A percentile compares a stretch with the other conserved stretches of the same genome.
Evolutionary conservation across 2,888 invertebrate genomes (phyloP).

Genomic region (Trachelus iudaicus): DNA sequence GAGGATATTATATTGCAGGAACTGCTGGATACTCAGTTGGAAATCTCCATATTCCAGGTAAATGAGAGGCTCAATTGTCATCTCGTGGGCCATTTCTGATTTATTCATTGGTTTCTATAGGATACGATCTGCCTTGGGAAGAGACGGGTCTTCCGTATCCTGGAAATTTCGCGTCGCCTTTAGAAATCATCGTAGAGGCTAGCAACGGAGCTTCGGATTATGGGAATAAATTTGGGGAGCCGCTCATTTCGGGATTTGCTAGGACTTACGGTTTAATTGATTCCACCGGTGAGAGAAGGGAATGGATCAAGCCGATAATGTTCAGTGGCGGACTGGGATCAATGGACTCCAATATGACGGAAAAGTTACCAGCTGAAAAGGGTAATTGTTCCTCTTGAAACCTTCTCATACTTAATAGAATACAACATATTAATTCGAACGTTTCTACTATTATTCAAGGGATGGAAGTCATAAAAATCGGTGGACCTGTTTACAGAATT

Average conservation of each 20-base stretch:
- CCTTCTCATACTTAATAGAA: background rate
- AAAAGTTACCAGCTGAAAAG: slow-evolving; percentile 80
- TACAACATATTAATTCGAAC: background rate
- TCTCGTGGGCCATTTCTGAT: background rate
- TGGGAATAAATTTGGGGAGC: slow-evolving; percentile 99
- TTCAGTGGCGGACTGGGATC: slow-evolving; percentile 96
- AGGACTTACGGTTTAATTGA: slow-evolving; percentile 87
- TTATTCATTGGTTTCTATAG: slow-evolving; percentile 64
- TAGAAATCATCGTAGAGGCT: slow-evolving; percentile 93
- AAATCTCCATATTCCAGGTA: slow-evolving; percentile 89
- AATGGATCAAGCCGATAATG: slow-evolving; percentile 99
- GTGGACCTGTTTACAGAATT: slow-evolving; percentile 97
- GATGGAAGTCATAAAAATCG: slow-evolving; percentile 93
- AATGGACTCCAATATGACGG: slow-evolving; percentile 84
- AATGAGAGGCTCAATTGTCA: slow-evolving; percentile 10
- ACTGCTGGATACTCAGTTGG: slow-evolving; percentile 98
- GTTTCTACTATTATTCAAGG: slow-evolving; percentile 66
- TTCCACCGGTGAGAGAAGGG: slow-evolving; percentile 76
- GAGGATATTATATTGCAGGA: slow-evolving; percentile 93
- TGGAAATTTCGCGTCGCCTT: slow-evolving; percentile 87
- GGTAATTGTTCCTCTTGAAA: slow-evolving; percentile 65
- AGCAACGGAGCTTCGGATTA: slow-evolving; percentile 99
- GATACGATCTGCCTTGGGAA: slow-evolving; percentile 90
- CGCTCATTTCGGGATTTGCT: slow-evolving; percentile 90
- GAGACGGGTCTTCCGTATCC: slow-evolving; percentile 77